phyloP scores from a whole-genome alignment of 2,888 invertebrate genomes.

The Apodemia zela region DNA sequence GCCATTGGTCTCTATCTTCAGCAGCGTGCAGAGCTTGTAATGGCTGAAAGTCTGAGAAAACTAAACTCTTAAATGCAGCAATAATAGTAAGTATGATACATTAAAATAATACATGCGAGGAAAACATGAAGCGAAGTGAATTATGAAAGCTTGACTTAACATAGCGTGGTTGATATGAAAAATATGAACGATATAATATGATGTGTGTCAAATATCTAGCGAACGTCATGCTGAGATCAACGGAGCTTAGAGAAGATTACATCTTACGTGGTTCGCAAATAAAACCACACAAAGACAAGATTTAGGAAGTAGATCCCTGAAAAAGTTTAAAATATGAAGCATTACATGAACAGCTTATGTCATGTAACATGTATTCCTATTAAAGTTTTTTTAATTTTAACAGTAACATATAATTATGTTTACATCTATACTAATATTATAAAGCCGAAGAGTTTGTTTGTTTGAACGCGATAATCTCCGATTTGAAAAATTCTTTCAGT shows the following conservation, averaged over 20 bases:
- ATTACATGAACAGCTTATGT: neutral
- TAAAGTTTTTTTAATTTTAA: too few species aligned
- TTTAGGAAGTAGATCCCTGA: neutral
- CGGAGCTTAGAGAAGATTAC: constrained; percentile 42
- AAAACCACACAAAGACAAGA: constrained; percentile 16
- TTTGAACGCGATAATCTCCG: too few species aligned
- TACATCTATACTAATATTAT: too few species aligned
- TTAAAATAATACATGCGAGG: neutral
- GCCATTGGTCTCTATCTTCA: too few species aligned
- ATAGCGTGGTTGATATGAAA: constrained; percentile 19
- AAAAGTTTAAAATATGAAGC: neutral
- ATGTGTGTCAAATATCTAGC: constrained; percentile 26
- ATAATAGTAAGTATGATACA: too few species aligned
- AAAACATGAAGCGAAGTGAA: neutral
- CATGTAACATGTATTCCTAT: too few species aligned
- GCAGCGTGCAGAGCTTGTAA: too few species aligned
- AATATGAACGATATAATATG: constrained; percentile 7
- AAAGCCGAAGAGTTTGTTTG: too few species aligned
- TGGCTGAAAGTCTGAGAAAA: too few species aligned
- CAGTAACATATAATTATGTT: too few species aligned
- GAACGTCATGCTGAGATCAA: constrained; percentile 29
- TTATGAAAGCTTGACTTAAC: neutral
- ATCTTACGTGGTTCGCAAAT: constrained; percentile 31
- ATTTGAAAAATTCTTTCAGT: too few species aligned
- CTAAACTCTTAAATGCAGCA: too few species aligned